A percentile compares a stretch with the other conserved stretches of the same genome.
Evolutionary conservation across 2,888 invertebrate species (phyloP).

Genomic region (Diarsia rubi): DNA sequence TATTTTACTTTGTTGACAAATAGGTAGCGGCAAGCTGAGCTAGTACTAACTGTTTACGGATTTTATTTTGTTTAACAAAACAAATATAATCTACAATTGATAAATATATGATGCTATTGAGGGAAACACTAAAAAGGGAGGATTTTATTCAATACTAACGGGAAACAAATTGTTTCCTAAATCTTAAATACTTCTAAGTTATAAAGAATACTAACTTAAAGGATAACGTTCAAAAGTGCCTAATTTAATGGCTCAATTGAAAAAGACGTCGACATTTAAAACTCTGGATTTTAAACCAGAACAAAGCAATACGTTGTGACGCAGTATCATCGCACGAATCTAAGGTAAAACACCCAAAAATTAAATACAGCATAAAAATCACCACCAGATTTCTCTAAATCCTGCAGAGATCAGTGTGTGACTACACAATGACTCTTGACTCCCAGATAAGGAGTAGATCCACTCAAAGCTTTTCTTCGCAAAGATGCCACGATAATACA

Average conservation of each 20-base stretch:
- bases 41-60: background rate
- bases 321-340: too few relatives aligned
- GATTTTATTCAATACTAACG: background rate
- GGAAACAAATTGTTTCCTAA: background rate
- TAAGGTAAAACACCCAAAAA: background rate
- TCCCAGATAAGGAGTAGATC: constrained; percentile 46
- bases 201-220: background rate
- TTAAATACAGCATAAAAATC: background rate
- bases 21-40: background rate
- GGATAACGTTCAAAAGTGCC: background rate
- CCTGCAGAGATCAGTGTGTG: constrained; percentile 16
- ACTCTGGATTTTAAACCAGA: background rate
- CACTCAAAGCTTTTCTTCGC: constrained; percentile 35
- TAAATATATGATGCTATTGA: background rate
- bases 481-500: constrained; percentile 52
- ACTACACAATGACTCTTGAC: constrained; percentile 44
- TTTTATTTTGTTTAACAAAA: background rate
- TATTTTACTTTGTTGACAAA: background rate
- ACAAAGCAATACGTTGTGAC: too few relatives aligned
- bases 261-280: background rate
- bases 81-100: background rate
- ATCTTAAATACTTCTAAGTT: background rate
- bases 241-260: background rate
- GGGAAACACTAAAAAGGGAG: background rate
- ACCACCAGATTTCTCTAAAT: constrained; percentile 25